Evolutionary conservation across 2,888 invertebrate species (phyloP), one percentile per base, ranked within the genome.

Genomic region (Coelinius sp.): DNA sequence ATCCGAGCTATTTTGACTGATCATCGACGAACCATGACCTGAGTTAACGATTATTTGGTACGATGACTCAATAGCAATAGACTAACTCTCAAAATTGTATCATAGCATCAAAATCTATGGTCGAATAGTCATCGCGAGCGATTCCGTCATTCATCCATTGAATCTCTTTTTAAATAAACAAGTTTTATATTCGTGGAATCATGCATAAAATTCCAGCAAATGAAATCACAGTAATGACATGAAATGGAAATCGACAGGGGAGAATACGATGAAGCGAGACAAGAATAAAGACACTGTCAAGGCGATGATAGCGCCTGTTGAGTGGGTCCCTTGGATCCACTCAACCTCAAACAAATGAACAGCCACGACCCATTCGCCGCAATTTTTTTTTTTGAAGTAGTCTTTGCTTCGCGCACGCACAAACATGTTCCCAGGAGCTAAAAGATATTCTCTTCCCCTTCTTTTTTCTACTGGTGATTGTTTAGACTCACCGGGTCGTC

Each of bases 401-500:
- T 12, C 44, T 14, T 44, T 10, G 25, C n/a, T 38, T 63, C 41
- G 73, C 17, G 81, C 81, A 81, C 76, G 78, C 77, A 75, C 75
- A 73, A 80, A 73, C 78, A 75, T 78, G 81, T 80, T 80, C 80
- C 78, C 81, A 79, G 81, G 80, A 81, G 82, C 80, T 73, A 74
- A 77, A 79, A 80, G 82, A 81, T 80, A 65, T 66, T 59, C 22
- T 38, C 25, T 27, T 31, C 27, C 14, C 59, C 31, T 31, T 25
- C 25, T 59, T n/a, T 1, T 24, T 8, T 71, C 77, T 76, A 46
- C 68, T 78, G 81, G 83, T 82, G 82, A 84, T 84, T 84, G 84
- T 85, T 85, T 81, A 79, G 82, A 81, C 82, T 76, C 79, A 52
- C 74, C 77, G 78, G 79, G 78, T 82, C 81, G 80, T 70, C 73